Conservation (phyloP, 1,140 invertebrate species). For the Drosophila novamexicana region DNA sequence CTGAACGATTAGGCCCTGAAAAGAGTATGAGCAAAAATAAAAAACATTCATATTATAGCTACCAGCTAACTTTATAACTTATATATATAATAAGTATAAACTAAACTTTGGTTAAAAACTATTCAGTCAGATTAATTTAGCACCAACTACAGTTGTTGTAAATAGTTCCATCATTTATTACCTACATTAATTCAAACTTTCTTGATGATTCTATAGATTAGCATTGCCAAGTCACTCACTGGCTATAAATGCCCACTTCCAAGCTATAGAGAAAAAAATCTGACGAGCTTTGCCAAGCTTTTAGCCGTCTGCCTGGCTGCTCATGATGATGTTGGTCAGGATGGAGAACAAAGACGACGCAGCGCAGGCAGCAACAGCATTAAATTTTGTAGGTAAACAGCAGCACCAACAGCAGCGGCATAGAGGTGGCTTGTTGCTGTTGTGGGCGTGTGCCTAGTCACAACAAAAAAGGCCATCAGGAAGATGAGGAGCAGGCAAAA, state of each 20-base stretch:
- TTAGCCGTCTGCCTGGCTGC: constrained; percentile 47
- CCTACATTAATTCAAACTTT: background rate
- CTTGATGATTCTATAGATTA: constrained; percentile 1
- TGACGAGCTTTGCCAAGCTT: constrained; percentile 55
- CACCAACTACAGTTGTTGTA: too few relatives aligned
- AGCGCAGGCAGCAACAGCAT: constrained; percentile 44
- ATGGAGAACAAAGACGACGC: constrained; percentile 21
- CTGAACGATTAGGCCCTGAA: too few relatives aligned
- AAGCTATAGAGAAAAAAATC: constrained; percentile 1
- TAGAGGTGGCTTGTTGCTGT: constrained; percentile 39
- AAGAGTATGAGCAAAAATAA: too few relatives aligned
- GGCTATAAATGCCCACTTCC: constrained; percentile 33
- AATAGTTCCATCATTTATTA: too few relatives aligned
- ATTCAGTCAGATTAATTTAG: too few relatives aligned
- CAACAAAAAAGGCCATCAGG: constrained; percentile 37
- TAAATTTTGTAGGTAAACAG: constrained; percentile 67
- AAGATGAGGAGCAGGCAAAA: constrained; percentile 13
- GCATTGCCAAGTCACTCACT: constrained; percentile 15
- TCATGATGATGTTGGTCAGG: constrained; percentile 60
- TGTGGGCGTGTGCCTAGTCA: constrained; percentile 37
- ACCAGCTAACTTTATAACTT: too few relatives aligned
- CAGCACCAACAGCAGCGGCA: constrained; percentile 13
- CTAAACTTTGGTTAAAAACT: too few relatives aligned
- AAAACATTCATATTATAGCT: too few relatives aligned
- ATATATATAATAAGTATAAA: too few relatives aligned